Percentiles rank a stretch among this genome's conserved stretches.
Conservation (phyloP, 2,888 invertebrate species). For the Strigamia transsilvanica region DNA sequence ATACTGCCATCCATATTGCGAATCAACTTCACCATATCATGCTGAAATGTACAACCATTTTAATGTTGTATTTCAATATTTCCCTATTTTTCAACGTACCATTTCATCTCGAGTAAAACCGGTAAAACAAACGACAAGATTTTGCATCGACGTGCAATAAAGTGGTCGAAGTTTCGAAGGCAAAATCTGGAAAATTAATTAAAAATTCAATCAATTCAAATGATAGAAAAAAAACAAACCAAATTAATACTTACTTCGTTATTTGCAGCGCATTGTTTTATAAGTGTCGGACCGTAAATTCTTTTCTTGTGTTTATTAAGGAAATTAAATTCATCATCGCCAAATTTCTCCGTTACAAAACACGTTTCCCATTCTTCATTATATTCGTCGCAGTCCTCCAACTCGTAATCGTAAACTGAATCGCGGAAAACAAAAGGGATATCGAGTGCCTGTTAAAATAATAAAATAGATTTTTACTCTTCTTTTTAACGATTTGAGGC, state of each 20-base stretch:
- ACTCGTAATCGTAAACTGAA: constrained; percentile 70
- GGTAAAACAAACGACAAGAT: constrained; percentile 88
- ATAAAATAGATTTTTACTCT: not conserved
- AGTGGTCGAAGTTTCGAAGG: constrained; percentile 79
- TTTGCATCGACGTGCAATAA: constrained; percentile 87
- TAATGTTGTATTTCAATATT: not conserved
- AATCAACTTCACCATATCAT: constrained; percentile 84
- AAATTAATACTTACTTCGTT: constrained; percentile 64
- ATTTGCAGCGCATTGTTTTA: constrained; percentile 62
- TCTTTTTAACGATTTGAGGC: not conserved
- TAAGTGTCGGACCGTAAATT: constrained; percentile 64
- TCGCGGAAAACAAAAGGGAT: constrained; percentile 70
- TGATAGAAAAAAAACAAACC: not conserved
- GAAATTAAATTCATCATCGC: constrained; percentile 75
- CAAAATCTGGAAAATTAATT: constrained; percentile 69
- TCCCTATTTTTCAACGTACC: constrained; percentile 69
- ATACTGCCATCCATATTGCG: constrained; percentile 98
- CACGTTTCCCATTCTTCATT: constrained; percentile 69
- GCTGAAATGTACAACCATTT: constrained; percentile 68
- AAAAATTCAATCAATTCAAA: not conserved
- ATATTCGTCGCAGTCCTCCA: constrained; percentile 68
- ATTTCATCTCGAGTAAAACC: constrained; percentile 91
- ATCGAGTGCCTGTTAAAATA: constrained; percentile 66
- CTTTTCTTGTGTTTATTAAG: constrained; percentile 66
- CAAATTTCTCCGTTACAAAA: constrained; percentile 79